phyloP scores from a whole-genome alignment of 1,140 invertebrate species.

The Lepidurus couesii region DNA sequence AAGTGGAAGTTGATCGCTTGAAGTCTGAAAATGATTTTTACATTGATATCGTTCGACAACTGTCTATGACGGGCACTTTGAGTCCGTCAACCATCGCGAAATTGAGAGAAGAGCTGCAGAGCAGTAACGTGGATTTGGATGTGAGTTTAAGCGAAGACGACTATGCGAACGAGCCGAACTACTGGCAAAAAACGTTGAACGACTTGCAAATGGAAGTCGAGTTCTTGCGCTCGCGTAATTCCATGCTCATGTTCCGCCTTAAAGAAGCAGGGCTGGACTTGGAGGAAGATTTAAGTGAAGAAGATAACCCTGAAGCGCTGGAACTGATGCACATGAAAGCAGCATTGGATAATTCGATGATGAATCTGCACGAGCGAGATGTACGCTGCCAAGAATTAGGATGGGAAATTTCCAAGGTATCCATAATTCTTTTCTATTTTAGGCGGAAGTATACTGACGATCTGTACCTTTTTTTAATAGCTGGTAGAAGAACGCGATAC shows the following conservation, averaged over 20 bases:
- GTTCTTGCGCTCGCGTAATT: conserved; percentile 36
- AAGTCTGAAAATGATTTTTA: conserved; percentile 35
- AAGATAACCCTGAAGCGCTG: conserved; percentile 26
- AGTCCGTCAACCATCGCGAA: conserved; percentile 35
- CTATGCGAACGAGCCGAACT: conserved; percentile 35
- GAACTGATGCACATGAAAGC: conserved; percentile 39
- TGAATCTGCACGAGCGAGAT: conserved; percentile 80
- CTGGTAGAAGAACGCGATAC: conserved; percentile 77
- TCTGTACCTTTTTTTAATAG: conserved; percentile 39
- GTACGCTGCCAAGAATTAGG: conserved; percentile 83
- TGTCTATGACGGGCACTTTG: conserved; percentile 31
- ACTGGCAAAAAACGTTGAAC: conserved; percentile 34
- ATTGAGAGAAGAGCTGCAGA: conserved; percentile 38
- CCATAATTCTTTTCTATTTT: conserved; percentile 20
- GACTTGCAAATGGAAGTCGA: conserved; percentile 36
- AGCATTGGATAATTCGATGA: conserved; percentile 73
- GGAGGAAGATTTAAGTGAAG: conserved; percentile 26
- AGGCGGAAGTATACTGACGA: background rate
- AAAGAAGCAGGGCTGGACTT: conserved; percentile 32
- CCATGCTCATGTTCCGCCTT: conserved; percentile 17
- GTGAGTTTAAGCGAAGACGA: conserved; percentile 38
- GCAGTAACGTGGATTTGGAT: conserved; percentile 29
- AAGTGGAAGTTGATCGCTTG: conserved; percentile 22
- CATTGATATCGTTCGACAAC: conserved; percentile 35
- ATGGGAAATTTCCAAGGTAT: conserved; percentile 66